A percentile compares a stretch with the other conserved stretches of the same genome.
phyloP scores from a whole-genome alignment of 2,113 vertebrate genomes.

The Grus americana region DNA sequence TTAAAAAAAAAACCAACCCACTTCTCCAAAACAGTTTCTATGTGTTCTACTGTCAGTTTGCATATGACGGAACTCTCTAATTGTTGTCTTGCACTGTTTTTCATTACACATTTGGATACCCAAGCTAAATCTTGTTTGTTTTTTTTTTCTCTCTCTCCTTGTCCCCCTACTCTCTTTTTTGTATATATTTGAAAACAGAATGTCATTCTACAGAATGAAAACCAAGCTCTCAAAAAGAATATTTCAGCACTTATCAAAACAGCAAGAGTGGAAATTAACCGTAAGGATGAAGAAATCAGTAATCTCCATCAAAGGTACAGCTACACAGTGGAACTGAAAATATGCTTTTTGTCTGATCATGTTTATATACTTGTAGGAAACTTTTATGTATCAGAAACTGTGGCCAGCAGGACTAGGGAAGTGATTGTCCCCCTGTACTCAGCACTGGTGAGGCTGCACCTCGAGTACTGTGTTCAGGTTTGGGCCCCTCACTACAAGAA shows the following conservation, averaged over 20 bases:
- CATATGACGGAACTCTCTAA: background rate
- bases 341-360: background rate
- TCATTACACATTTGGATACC: background rate
- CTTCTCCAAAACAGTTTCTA: background rate
- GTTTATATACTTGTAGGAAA: background rate
- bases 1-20: background rate
- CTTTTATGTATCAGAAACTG: background rate
- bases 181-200: conserved; percentile 76
- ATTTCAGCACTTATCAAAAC: conserved; percentile 94
- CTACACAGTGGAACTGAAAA: background rate
- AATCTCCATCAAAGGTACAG: conserved; percentile 85
- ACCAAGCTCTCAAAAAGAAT: conserved; percentile 91
- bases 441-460: too few species aligned
- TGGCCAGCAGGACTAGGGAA: too few species aligned
- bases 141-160: background rate
- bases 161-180: background rate
- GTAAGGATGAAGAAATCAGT: conserved; percentile 94
- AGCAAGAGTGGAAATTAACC: conserved; percentile 89
- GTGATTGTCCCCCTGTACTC: too few species aligned
- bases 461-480: too few species aligned
- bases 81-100: background rate
- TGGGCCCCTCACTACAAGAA: too few species aligned
- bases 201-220: conserved; percentile 85
- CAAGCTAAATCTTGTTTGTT: background rate
- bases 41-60: background rate